Evolutionary conservation across 2,797 vertebrate species (phyloP).

Genomic region (Eptatretus atami): DNA sequence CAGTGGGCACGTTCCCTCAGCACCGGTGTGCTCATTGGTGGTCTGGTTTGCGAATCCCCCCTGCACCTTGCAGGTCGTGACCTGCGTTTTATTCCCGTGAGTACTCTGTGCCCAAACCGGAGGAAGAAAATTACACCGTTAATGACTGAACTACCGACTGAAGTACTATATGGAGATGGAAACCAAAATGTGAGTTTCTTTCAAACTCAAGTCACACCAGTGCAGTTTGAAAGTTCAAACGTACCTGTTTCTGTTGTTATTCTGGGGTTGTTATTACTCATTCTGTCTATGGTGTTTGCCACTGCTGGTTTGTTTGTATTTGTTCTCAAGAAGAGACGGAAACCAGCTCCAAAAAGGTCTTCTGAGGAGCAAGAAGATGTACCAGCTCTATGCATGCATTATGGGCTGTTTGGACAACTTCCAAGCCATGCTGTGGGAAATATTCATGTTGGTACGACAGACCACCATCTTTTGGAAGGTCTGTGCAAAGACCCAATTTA

Average conservation of each 20-base stretch:
- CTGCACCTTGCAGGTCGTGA: conserved; percentile 48
- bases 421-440: too few relatives aligned
- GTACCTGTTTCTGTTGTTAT: conserved; percentile 71
- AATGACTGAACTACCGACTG: conserved; percentile 22
- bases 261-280: conserved; percentile 53
- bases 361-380: too few relatives aligned
- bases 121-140: conserved; percentile 23
- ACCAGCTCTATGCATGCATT: too few relatives aligned
- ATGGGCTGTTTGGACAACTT: too few relatives aligned
- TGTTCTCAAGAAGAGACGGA: conserved; percentile 39
- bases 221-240: neutral
- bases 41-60: conserved; percentile 54
- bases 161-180: conserved; percentile 15
- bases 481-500: too few relatives aligned
- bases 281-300: conserved; percentile 59
- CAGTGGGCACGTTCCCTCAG: conserved; percentile 88
- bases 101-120: conserved; percentile 48
- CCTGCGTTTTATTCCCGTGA: conserved; percentile 40
- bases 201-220: neutral
- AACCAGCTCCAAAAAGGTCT: too few relatives aligned
- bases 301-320: conserved; percentile 63
- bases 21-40: conserved; percentile 67
- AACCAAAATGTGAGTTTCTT: conserved; percentile 26
- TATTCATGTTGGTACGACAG: too few relatives aligned
- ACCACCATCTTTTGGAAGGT: too few relatives aligned